Evolutionary conservation across 2,797 vertebrate genomes (phyloP).

Genomic region (Siniperca scherzeri): DNA sequence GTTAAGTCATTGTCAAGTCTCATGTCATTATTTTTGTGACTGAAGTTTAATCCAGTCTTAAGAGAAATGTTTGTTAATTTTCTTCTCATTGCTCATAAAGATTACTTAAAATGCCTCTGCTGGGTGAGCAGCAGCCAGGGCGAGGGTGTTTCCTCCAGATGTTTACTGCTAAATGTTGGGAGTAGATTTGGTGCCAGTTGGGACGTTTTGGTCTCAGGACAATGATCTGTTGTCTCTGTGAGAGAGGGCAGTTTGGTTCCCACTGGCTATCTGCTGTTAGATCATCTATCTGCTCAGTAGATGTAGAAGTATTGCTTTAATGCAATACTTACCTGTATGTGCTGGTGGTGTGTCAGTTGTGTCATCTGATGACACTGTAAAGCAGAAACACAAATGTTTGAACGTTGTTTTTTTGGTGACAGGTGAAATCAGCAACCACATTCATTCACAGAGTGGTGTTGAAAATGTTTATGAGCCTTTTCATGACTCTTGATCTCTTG

Average conservation of each 20-base stretch:
- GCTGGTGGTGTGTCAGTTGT: too few relatives aligned
- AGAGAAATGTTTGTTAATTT: not conserved
- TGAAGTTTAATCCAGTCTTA: not conserved
- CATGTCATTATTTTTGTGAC: not conserved
- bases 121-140: not conserved
- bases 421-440: not conserved
- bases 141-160: slow-evolving; percentile 71
- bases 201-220: slow-evolving; percentile 51
- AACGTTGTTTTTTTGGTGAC: not conserved
- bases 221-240: slow-evolving; percentile 63
- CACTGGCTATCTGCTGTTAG: slow-evolving; percentile 68
- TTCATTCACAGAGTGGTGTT: not conserved
- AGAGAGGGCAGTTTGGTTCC: slow-evolving; percentile 67
- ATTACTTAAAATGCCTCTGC: not conserved
- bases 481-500: not conserved
- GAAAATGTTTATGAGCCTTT: not conserved
- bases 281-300: slow-evolving; percentile 62
- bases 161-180: slow-evolving; percentile 63
- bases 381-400: too few relatives aligned
- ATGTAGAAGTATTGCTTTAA: too few relatives aligned
- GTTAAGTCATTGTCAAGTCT: too few relatives aligned
- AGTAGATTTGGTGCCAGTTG: slow-evolving; percentile 49
- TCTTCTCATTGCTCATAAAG: not conserved
- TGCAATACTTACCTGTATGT: too few relatives aligned
- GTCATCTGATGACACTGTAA: too few relatives aligned